phyloP scores from a whole-genome alignment of 2,113 vertebrate genomes.

The Delphinapterus leucas region DNA sequence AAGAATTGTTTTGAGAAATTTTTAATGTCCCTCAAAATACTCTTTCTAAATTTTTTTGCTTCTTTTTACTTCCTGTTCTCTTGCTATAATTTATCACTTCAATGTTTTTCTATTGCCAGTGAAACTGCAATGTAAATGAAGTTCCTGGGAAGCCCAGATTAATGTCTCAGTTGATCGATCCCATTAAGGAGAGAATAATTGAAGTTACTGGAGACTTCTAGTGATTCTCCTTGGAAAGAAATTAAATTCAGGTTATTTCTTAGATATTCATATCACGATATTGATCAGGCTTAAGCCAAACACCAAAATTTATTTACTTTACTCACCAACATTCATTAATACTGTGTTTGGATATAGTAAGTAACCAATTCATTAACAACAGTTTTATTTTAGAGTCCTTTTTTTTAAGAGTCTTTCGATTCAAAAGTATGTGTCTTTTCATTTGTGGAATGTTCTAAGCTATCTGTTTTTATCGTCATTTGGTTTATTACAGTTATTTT shows the following conservation, averaged over 20 bases:
- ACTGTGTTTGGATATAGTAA: neutral
- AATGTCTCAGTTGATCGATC: neutral
- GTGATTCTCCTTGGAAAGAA: neutral
- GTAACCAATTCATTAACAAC: neutral
- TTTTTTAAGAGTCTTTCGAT: neutral
- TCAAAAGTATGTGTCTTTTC: neutral
- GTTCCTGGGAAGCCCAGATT: neutral
- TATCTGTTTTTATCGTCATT: neutral
- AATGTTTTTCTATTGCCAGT: neutral
- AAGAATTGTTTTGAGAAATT: neutral
- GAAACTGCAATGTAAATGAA: neutral
- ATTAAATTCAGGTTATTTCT: slow-evolving; percentile 32
- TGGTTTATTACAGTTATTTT: neutral
- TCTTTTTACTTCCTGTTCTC: neutral
- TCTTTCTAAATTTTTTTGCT: neutral
- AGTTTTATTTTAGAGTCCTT: neutral
- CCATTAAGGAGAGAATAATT: neutral
- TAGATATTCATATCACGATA: neutral
- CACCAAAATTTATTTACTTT: neutral
- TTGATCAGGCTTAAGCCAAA: slow-evolving; percentile 24
- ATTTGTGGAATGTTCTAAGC: slow-evolving; percentile 13
- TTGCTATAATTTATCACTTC: neutral
- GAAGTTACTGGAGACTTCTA: neutral
- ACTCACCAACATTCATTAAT: neutral
- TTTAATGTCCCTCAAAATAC: neutral